phyloP scores from a whole-genome alignment of 2,113 vertebrate genomes.

The Nerophis ophidion region DNA sequence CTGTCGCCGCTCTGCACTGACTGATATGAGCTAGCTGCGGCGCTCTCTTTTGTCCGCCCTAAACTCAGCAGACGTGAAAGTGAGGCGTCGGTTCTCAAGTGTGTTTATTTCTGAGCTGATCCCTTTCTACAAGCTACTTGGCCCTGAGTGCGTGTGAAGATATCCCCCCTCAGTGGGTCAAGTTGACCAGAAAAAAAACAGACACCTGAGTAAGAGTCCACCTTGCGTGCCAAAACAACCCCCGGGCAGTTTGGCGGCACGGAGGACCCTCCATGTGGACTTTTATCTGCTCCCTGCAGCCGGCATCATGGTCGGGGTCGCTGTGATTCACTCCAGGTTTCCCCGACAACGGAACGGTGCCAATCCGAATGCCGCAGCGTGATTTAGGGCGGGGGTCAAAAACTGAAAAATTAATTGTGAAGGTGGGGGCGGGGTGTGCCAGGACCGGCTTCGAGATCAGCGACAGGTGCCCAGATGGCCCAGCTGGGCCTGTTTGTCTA shows the following conservation, averaged over 20 bases:
- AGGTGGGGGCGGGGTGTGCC: no score
- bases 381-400: neutral
- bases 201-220: slow-evolving; percentile 17
- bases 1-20: slow-evolving; percentile 46
- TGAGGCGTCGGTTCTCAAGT: slow-evolving; percentile 9
- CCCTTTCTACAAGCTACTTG: slow-evolving; percentile 6
- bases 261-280: slow-evolving; percentile 22
- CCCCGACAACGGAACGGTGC: slow-evolving; percentile 23
- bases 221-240: slow-evolving; percentile 28
- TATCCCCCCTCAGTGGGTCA: slow-evolving; percentile 7
- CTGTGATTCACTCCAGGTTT: slow-evolving; percentile 60
- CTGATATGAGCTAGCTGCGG: slow-evolving; percentile 39
- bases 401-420: no score
- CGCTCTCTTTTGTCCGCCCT: slow-evolving; percentile 23
- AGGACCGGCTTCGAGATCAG: no score
- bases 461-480: no score
- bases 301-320: slow-evolving; percentile 31
- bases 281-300: slow-evolving; percentile 57
- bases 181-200: slow-evolving; percentile 20
- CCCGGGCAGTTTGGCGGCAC: slow-evolving; percentile 18
- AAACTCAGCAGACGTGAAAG: slow-evolving; percentile 14
- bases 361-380: slow-evolving; percentile 20
- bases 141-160: neutral
- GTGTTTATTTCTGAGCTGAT: slow-evolving; percentile 12
- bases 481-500: no score